Evolutionary conservation across 1,140 invertebrate species (phyloP).

Genomic region (Hormaphis cornu): DNA sequence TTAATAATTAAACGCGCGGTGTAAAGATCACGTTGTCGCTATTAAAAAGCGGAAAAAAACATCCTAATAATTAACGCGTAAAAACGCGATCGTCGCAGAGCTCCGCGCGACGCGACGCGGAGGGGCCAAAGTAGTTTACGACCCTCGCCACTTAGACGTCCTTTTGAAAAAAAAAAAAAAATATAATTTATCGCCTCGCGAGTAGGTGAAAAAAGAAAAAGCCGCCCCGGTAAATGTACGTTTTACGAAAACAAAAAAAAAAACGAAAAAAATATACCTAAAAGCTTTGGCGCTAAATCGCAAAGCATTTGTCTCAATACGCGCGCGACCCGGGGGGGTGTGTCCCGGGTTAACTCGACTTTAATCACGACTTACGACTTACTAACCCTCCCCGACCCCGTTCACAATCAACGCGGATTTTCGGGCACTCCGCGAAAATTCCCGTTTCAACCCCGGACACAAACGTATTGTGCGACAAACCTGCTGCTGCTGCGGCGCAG

Average conservation of each 20-base stretch:
- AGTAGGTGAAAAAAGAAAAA: background rate
- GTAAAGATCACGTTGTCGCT: too few relatives aligned
- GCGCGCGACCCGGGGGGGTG: background rate
- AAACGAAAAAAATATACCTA: background rate
- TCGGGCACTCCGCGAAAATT: too few relatives aligned
- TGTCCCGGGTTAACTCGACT: constrained; percentile 19
- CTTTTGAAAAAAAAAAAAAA: background rate
- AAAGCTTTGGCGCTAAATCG: constrained; percentile 25
- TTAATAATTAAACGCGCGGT: too few relatives aligned
- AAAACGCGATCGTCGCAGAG: too few relatives aligned
- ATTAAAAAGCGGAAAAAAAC: too few relatives aligned
- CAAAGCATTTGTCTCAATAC: constrained; percentile 24
- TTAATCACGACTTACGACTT: constrained; percentile 31
- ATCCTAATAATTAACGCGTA: too few relatives aligned
- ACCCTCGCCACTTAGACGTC: too few relatives aligned
- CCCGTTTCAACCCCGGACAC: too few relatives aligned
- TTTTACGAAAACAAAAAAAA: background rate
- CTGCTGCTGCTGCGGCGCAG: too few relatives aligned
- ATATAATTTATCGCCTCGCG: constrained; percentile 17
- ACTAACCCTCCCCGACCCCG: too few relatives aligned
- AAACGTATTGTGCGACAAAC: too few relatives aligned
- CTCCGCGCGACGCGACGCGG: background rate
- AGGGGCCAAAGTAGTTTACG: background rate
- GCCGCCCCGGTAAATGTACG: background rate
- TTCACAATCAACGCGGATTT: constrained; percentile 29